These are phyloP conservation scores for Tubulanus polymorphus DNA, from an alignment of 2,888 invertebrate genomes.

Conservation along the genomic window DNA sequence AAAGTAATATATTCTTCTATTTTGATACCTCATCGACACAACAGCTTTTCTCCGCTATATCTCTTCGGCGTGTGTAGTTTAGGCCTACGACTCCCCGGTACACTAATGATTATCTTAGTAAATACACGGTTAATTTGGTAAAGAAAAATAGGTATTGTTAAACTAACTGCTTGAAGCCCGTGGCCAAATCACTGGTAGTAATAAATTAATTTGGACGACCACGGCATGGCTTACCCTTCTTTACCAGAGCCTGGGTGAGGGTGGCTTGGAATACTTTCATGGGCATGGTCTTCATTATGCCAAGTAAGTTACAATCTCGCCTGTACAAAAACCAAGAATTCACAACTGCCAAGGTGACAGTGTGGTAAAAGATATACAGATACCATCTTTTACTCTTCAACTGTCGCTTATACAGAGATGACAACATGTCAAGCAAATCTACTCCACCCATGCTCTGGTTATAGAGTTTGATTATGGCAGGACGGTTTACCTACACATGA, in stretches of 20 bases:
- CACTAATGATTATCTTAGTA: no score
- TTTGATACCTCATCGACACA: no score
- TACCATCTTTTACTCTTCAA: slow-evolving; percentile 5
- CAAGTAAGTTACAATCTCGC: neutral
- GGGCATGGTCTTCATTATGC: neutral
- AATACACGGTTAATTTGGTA: no score
- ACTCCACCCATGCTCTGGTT: slow-evolving; percentile 14
- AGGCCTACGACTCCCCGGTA: no score
- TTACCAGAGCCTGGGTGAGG: neutral
- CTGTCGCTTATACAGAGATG: neutral
- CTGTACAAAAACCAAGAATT: slow-evolving; percentile 10
- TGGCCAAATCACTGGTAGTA: no score
- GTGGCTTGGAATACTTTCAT: neutral
- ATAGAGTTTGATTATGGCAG: slow-evolving; percentile 3
- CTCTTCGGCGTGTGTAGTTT: no score
- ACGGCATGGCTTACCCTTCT: no score
- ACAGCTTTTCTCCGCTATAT: no score
- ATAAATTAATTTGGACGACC: no score
- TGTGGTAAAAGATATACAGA: slow-evolving; percentile 8
- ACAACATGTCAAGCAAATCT: slow-evolving; percentile 9
- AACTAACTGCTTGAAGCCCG: no score
- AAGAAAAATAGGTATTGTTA: no score
- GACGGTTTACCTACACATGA: slow-evolving; percentile 2
- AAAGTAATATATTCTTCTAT: no score
- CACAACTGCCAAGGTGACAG: neutral